Percentiles rank a stretch among this genome's conserved stretches.
Evolutionary conservation across 1,140 invertebrate genomes (phyloP).

Genomic region (Cherax destructor): DNA sequence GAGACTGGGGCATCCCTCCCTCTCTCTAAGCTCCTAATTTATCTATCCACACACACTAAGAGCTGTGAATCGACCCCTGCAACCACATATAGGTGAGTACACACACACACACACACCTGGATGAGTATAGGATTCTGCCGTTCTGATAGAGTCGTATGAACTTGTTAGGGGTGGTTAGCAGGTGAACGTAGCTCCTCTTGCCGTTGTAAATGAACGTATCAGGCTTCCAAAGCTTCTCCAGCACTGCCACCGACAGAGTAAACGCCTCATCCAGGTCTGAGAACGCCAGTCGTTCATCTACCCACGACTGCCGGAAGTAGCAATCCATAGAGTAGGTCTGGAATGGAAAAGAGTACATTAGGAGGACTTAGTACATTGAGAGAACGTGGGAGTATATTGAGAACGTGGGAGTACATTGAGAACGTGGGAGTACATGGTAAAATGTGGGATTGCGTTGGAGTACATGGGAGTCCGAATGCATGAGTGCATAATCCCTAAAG

Average conservation of each 20-base stretch:
- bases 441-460: no score
- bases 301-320: constrained; percentile 94
- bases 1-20: no score
- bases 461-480: no score
- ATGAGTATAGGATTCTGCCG: constrained; percentile 94
- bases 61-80: no score
- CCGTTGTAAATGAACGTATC: constrained; percentile 97
- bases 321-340: constrained; percentile 98
- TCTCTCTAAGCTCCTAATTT: no score
- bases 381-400: no score
- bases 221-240: constrained; percentile 95
- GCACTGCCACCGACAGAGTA: constrained; percentile 91
- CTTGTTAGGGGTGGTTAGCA: constrained; percentile 96
- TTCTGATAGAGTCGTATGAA: constrained; percentile 91
- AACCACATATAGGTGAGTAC: neutral
- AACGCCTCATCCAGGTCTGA: constrained; percentile 83
- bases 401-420: no score
- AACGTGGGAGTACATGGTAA: no score
- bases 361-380: no score
- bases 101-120: constrained; percentile 84
- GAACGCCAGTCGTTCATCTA: constrained; percentile 88
- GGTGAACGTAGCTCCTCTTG: constrained; percentile 94
- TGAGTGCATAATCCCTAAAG: no score
- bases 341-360: no score
- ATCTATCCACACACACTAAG: neutral